phyloP scores from a whole-genome alignment of 2,113 vertebrate genomes.

The Myrmophylax atrothorax region DNA sequence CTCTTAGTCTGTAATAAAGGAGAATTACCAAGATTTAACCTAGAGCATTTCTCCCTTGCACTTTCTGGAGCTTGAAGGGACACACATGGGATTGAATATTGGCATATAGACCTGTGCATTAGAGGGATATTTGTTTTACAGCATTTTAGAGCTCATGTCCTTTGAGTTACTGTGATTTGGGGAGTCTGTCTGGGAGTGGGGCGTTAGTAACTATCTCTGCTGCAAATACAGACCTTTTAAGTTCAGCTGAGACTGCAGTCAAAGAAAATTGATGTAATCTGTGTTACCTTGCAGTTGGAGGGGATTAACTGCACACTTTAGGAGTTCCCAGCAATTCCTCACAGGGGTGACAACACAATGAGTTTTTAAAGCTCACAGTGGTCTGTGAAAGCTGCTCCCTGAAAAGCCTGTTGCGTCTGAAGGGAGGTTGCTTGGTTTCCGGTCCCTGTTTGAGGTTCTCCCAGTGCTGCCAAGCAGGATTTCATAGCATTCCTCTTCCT shows the following conservation, averaged over 20 bases:
- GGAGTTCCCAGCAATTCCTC: neutral
- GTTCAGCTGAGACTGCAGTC: neutral
- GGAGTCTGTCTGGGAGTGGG: neutral
- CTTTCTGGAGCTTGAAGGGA: neutral
- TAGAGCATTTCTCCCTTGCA: neutral
- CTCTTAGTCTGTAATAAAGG: neutral
- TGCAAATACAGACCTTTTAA: neutral
- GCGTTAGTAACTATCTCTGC: neutral
- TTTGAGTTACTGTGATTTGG: neutral
- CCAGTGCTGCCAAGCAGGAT: neutral
- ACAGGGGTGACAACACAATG: neutral
- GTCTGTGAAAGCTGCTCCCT: neutral
- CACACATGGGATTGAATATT: rapidly evolving
- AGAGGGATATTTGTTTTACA: neutral
- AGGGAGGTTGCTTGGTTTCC: neutral
- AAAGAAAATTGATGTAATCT: neutral
- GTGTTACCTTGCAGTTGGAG: neutral
- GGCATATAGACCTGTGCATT: rapidly evolving
- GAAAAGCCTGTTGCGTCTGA: neutral
- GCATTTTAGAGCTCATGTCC: neutral
- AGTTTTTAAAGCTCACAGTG: neutral
- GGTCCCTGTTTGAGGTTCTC: neutral
- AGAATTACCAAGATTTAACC: neutral
- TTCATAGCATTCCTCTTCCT: conserved; percentile 6
- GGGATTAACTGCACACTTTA: rapidly evolving